Evolutionary conservation across 2,888 invertebrate species (phyloP), one percentile per base, ranked within the genome.

Genomic region (Helleia helle): DNA sequence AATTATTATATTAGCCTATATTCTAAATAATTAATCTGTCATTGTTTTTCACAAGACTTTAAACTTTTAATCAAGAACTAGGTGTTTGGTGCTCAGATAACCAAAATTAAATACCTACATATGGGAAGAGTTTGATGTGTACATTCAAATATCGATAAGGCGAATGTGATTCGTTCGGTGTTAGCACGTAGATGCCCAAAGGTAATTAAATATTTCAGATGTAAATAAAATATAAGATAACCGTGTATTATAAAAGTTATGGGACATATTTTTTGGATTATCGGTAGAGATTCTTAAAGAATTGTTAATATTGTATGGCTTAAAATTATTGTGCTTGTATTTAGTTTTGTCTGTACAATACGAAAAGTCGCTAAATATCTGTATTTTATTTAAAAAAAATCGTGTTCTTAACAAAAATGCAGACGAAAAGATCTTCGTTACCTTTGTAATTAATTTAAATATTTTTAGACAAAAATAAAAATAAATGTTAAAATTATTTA

Each of bases 121-220:
- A 12, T 3, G 18, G 29, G 14, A 14, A 14, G 9, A 13, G 14
- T 30, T 18, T 39, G 15, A 14, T 6, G 6, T 40, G 39, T 40
- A 40, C 39, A 40, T 22, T 17, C 18, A 15, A 24, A 30, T 36
- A 15, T 31, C 39, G 24, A 40, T 31, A 40, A 40, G 24, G 24
- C 30, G 31, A 40, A 25, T 40, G 14, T 31, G 31, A 31, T 40
- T 40, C 13, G 22, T 12, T 36, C 39, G 31, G 40, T 30, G 15
- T 27, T 38, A 39, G 30, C 14, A 24, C 11, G 29, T 39, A 39
- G 39, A 14, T 22, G 18, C 22, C 22, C 13, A 24, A 30, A n/a
- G n/a, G 22, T 30, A 7, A 13, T 18, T 12, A 11, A 27, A 37
- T 28, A 39, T 29, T 24, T 18, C 34, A 34, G 8, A 12, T 34